Percentiles rank a stretch among this genome's conserved stretches.
phyloP scores from a whole-genome alignment of 1,140 invertebrate genomes.

The Tenebrio molitor region DNA sequence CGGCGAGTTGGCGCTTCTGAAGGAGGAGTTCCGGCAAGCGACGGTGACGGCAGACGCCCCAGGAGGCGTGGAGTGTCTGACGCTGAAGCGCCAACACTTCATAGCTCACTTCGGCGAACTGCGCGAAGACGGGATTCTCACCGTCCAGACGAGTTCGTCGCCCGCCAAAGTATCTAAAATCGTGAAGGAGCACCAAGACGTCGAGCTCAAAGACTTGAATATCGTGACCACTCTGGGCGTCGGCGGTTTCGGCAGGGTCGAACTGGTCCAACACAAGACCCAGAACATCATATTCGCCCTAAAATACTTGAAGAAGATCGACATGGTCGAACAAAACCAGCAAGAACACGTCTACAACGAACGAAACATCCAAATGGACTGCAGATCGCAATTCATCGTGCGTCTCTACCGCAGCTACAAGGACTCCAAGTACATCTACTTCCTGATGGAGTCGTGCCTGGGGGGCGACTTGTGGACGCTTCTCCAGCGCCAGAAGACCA shows the following conservation, averaged over 20 bases:
- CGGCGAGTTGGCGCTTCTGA: conserved; percentile 83
- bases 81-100: conserved; percentile 81
- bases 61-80: conserved; percentile 92
- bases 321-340: conserved; percentile 94
- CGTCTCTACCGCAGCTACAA: conserved; percentile 95
- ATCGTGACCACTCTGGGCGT: conserved; percentile 90
- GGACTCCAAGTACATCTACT: conserved; percentile 96
- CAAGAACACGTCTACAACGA: conserved; percentile 93
- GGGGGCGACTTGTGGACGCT: conserved; percentile 99
- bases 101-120: conserved; percentile 64
- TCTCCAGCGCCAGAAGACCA: conserved; percentile 78
- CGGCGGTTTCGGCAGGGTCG: conserved; percentile 94
- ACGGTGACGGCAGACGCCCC: conserved; percentile 89
- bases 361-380: conserved; percentile 89
- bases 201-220: conserved; percentile 84
- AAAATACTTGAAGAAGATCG: conserved; percentile 93
- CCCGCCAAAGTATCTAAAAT: conserved; percentile 20
- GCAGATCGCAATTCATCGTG: conserved; percentile 68
- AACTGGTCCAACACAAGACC: conserved; percentile 76
- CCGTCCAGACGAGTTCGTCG: conserved; percentile 41
- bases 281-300: conserved; percentile 84
- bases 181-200: conserved; percentile 72
- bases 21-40: conserved; percentile 88
- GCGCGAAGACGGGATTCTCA: conserved; percentile 54
- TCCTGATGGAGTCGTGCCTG: conserved; percentile 96